Base-by-base conservation (phyloP, 2,113 vertebrate genomes). In the Ramphastos sulfuratus region DNA sequence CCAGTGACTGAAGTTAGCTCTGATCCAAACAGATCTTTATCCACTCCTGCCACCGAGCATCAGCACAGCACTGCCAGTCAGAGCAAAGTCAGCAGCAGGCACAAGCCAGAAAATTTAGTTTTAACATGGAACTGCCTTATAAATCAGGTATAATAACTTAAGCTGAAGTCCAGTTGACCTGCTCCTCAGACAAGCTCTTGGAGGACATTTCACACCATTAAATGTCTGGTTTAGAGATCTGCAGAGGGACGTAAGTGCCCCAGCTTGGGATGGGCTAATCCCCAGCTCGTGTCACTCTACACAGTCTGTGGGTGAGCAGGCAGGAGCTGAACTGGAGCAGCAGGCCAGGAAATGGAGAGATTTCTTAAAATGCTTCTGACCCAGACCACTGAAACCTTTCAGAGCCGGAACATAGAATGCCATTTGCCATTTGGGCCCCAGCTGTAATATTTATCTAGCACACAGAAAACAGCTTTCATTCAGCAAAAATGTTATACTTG, bases 1-100 rank as follows among this genome's bases (percentile, higher is more conserved):
- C 0, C 0, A 13, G 14, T 23, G 69, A 42, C 65, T 15, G 1
- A 48, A 30, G 23, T 83, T 12, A 8, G 2, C 23, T 4, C 69
- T 24, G 30, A 52, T 44, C 6, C 7, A 14, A 23, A 56, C 28
- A 28, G 52, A 18, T 13, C 35, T 19, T 18, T 5, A 18, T 20
- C 54, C 55, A 3, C 33, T 37, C 23, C 18, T 1, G 10, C 42
- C 72, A 48, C 7, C 28, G 71, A 42, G 70, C 48, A 25, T 15
- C 12, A 11, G 28, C 9, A 3, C 64, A 30, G 48, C 39, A 5
- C 2, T 56, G 28, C n/a, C 55, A 35, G 8, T 20, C 59, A 8
- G 20, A 33, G 14, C 25, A 39, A 56, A 42, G 64, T 56, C 50
- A 23, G 44, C 2, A 58, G 24, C 35, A 64, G 31, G 33, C 19